phyloP scores from a whole-genome alignment of 2,888 invertebrate species.

The Xylota sylvarum region DNA sequence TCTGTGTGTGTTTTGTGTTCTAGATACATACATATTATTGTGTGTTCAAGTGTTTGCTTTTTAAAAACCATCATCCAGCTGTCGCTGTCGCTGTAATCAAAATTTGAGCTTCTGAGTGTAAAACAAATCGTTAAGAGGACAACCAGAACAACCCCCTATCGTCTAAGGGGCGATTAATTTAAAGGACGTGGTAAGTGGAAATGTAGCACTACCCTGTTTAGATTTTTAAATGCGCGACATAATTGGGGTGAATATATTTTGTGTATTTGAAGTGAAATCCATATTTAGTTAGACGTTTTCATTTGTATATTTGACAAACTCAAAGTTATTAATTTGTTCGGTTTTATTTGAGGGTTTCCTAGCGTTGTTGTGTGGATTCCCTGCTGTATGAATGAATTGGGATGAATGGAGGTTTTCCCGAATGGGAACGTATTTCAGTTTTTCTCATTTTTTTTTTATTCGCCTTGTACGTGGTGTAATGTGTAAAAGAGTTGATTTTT shows the following conservation, averaged over 20 bases:
- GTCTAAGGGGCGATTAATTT: conserved; percentile 41
- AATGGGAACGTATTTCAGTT: conserved; percentile 9
- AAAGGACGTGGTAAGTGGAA: conserved; percentile 64
- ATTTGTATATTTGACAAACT: conserved; percentile 1
- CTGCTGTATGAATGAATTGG: conserved; percentile 62
- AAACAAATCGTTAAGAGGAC: conserved; percentile 49
- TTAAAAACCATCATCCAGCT: conserved; percentile 55
- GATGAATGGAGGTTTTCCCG: conserved; percentile 55
- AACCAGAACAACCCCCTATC: conserved; percentile 44
- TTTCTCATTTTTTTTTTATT: background rate
- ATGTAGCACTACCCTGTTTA: conserved; percentile 48
- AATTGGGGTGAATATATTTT: conserved; percentile 56
- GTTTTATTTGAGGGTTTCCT: background rate
- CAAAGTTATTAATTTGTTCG: background rate
- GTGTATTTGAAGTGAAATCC: conserved; percentile 32
- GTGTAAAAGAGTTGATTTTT: conserved; percentile 10
- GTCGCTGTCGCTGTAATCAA: conserved; percentile 61
- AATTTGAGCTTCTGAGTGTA: conserved; percentile 45
- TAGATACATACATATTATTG: conserved; percentile 8
- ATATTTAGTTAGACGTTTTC: conserved; percentile 13
- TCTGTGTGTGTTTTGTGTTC: conserved; percentile 28
- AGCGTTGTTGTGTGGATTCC: conserved; percentile 6
- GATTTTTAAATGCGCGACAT: conserved; percentile 46
- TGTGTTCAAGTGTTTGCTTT: conserved; percentile 42
- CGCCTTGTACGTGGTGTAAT: conserved; percentile 6